Evolutionary conservation across 1,140 invertebrate genomes (phyloP).

Genomic region (Drosophila bocqueti): DNA sequence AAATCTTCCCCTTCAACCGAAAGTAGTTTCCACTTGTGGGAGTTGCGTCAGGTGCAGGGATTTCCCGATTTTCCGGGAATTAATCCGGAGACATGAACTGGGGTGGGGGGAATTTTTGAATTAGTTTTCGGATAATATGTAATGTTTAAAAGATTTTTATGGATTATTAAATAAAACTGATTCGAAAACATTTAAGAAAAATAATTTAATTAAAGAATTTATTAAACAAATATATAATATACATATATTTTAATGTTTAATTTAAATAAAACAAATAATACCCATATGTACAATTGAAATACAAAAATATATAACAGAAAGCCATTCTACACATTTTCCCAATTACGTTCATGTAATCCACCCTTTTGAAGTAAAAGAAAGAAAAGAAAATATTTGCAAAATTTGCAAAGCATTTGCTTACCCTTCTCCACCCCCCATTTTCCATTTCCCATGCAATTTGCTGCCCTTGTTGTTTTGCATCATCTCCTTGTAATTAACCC

Average conservation of each 20-base stretch:
- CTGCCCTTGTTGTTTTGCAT: slow-evolving; percentile 8
- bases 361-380: not conserved
- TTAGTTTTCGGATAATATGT: not conserved
- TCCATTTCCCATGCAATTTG: not conserved
- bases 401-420: not conserved
- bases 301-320: not conserved
- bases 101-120: not conserved
- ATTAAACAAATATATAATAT: too few species aligned
- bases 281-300: not conserved
- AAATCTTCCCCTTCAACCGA: not conserved
- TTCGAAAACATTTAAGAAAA: not conserved
- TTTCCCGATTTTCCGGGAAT: slow-evolving; percentile 20
- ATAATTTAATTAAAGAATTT: too few species aligned
- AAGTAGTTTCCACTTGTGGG: slow-evolving; percentile 63
- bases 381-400: slow-evolving; percentile 1
- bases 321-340: not conserved
- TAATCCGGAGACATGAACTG: not conserved
- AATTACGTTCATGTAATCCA: not conserved
- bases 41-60: slow-evolving; percentile 62
- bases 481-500: slow-evolving; percentile 7
- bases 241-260: not conserved
- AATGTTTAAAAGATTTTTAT: not conserved
- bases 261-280: not conserved
- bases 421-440: not conserved
- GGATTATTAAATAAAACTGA: not conserved